These are phyloP conservation scores for Physella acuta DNA, from an alignment of 1,140 invertebrate species.

Conservation along the genomic window DNA sequence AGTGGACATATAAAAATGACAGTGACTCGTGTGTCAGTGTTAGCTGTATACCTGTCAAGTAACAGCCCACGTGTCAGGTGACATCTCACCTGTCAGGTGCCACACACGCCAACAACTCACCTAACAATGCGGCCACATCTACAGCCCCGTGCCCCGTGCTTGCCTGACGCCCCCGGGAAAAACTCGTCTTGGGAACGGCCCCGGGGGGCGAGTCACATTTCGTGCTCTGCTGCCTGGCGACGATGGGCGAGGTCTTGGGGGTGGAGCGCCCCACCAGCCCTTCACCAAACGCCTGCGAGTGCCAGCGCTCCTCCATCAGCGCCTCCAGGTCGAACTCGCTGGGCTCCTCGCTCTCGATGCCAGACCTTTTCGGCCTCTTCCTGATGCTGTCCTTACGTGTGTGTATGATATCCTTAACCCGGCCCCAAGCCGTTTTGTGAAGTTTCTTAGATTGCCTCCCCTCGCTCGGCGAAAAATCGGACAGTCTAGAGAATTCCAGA, in stretches of 20 bases:
- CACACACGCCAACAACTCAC: constrained; percentile 34
- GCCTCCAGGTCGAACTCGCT: constrained; percentile 44
- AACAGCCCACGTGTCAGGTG: too few species aligned
- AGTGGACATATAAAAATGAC: too few species aligned
- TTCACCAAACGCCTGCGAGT: constrained; percentile 35
- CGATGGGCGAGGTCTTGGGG: constrained; percentile 48
- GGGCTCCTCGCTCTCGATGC: constrained; percentile 36
- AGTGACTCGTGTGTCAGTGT: too few species aligned
- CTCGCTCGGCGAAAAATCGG: constrained; percentile 8
- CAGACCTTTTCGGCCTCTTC: constrained; percentile 31
- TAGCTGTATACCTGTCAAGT: too few species aligned
- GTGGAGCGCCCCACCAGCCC: constrained; percentile 49
- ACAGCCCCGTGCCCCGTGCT: constrained; percentile 26
- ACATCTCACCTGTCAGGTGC: neutral
- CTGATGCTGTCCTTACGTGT: constrained; percentile 70
- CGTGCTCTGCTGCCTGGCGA: constrained; percentile 33
- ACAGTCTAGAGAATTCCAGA: constrained; percentile 27
- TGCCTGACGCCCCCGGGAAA: neutral
- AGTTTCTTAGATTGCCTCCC: constrained; percentile 39
- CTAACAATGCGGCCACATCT: constrained; percentile 48
- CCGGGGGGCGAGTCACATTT: constrained; percentile 67
- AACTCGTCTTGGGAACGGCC: constrained; percentile 8
- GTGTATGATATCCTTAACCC: constrained; percentile 74
- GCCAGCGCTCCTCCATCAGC: constrained; percentile 31
- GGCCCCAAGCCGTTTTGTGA: constrained; percentile 68